Base-by-base conservation (phyloP, 2,888 invertebrate genomes). In the Pecten maximus region DNA sequence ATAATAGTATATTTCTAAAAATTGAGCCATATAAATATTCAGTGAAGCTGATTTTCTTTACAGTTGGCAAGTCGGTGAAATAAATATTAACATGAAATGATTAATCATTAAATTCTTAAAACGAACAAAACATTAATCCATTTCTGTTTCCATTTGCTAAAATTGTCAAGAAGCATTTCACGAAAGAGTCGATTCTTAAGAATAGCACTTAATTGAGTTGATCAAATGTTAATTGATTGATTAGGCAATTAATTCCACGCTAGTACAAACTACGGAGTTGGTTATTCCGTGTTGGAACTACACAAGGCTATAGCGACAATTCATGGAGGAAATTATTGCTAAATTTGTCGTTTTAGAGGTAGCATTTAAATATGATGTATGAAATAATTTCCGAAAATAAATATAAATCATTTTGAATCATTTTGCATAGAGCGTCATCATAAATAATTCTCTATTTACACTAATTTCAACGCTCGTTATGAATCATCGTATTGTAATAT, bases 51-150 rank as follows among this genome's bases (percentile, higher is more conserved):
- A n/a, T 54, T 54, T 15, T 10, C 23, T 23, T 88, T 54, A 15
- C 39, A 88, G 40, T 23, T 16, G 40, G 74, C 40, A 50, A 60
- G 40, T 60, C 74, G 28, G 39, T 88, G 48, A 19, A 40, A 40
- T 23, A 40, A 54, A 88, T 28, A 19, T 88, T 48, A 44, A 88
- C 44, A 40, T 19, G 54, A 12, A 40, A 88, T 60, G 12, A 40
- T 88, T 60, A 15, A 60, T 40, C 40, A 88, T 88, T 40, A 40
- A 88, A 88, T 60, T n/a, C 40, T 54, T 88, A 40, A 54, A 40
- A 40, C 60, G 48, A 39, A 40, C 40, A 54, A 88, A 48, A 60
- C 54, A 60, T 88, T 54, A 54, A 23, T 54, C 6, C 74, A 74
- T 74, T 35, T 74, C 23, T 35, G 74, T 35, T 23, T 74, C 74